phyloP scores from a whole-genome alignment of 1,140 invertebrate genomes.

The Cheumatopsyche charites region DNA sequence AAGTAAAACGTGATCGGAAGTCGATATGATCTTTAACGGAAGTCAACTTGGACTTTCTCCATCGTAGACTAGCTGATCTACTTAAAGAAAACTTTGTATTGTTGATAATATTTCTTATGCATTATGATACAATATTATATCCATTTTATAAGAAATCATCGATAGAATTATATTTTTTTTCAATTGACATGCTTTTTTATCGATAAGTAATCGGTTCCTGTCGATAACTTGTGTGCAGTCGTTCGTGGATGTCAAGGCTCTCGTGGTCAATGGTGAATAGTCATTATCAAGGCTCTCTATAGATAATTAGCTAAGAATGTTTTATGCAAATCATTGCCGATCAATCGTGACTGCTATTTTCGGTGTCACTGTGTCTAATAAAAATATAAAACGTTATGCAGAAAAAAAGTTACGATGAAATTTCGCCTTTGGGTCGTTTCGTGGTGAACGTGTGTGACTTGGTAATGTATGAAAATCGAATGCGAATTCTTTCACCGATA shows the following conservation, averaged over 20 bases:
- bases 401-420: background rate
- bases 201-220: background rate
- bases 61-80: no score
- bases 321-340: conserved; percentile 34
- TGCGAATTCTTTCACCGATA: background rate
- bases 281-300: conserved; percentile 31
- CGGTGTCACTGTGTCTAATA: background rate
- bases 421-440: background rate
- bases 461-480: conserved; percentile 11
- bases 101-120: background rate
- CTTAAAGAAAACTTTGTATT: background rate
- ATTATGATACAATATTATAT: no score
- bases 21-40: background rate
- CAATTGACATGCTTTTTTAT: background rate
- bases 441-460: background rate
- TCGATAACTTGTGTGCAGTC: background rate
- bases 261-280: conserved; percentile 29
- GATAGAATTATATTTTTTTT: no score
- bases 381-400: background rate
- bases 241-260: background rate
- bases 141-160: no score
- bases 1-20: background rate
- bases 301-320: conserved; percentile 25
- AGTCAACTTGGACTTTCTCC: conserved; percentile 8
- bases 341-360: background rate